phyloP scores from a whole-genome alignment of 2,113 vertebrate species.

The Lepus timidus region DNA sequence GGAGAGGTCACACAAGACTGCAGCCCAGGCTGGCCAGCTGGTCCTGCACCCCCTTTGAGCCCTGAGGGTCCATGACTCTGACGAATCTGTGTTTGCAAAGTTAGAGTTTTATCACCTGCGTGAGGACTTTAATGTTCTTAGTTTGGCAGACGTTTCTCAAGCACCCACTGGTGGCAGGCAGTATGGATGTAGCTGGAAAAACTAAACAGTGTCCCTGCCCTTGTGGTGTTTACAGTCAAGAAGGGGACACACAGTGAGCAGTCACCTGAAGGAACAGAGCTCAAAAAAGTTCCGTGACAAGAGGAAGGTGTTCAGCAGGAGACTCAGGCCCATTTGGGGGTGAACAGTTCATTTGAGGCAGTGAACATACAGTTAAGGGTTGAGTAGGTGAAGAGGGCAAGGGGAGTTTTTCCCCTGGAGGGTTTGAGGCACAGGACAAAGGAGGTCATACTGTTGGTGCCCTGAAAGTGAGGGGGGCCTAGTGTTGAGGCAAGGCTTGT shows the following conservation, averaged over 20 bases:
- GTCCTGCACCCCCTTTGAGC: not conserved
- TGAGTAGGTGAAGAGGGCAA: not conserved
- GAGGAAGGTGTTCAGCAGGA: not conserved
- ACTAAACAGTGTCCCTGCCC: not conserved
- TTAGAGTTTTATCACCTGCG: not conserved
- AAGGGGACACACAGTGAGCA: not conserved
- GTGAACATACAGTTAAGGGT: not conserved
- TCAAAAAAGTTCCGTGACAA: not conserved
- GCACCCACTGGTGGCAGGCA: not conserved
- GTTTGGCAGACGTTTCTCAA: conserved; percentile 18
- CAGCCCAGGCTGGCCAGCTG: not conserved
- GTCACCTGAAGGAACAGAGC: not conserved
- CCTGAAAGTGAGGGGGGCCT: no score
- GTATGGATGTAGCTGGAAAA: not conserved
- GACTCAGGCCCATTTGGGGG: not conserved
- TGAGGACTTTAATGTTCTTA: not conserved
- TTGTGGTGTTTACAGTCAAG: not conserved
- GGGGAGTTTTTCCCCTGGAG: not conserved
- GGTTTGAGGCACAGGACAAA: not conserved
- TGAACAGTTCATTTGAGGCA: not conserved
- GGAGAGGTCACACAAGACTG: not conserved
- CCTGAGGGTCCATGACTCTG: not conserved
- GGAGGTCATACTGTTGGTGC: not conserved
- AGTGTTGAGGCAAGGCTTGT: not conserved
- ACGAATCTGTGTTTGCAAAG: not conserved